Conservation (phyloP, 1,140 invertebrate genomes). For the Theocolax elegans region DNA sequence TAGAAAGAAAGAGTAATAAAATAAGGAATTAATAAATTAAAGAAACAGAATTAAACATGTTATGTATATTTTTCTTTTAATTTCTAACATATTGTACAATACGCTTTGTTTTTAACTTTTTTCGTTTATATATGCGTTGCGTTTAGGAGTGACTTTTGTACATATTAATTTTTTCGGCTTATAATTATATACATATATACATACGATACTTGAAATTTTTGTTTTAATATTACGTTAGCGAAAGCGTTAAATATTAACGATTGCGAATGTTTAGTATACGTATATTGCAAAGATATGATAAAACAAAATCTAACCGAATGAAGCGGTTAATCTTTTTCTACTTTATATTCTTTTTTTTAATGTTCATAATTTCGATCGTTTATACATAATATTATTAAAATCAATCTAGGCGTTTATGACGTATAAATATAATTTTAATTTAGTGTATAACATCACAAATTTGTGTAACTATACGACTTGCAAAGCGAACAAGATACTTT, state of each 20-base stretch:
- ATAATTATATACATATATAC: no score
- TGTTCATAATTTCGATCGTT: neutral
- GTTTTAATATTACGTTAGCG: no score
- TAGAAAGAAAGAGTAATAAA: neutral
- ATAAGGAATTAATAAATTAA: no score
- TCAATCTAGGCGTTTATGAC: slow-evolving; percentile 2
- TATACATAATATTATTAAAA: neutral
- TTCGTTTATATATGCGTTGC: neutral
- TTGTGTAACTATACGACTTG: slow-evolving; percentile 11
- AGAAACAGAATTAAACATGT: slow-evolving; percentile 8
- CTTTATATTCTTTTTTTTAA: slow-evolving; percentile 12
- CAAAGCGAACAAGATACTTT: slow-evolving; percentile 10
- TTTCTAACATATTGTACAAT: neutral
- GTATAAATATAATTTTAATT: slow-evolving; percentile 15
- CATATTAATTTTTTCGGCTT: slow-evolving; percentile 21
- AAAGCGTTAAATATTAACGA: slow-evolving; percentile 14
- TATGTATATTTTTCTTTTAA: slow-evolving; percentile 8
- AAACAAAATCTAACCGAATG: no score
- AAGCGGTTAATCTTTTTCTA: no score
- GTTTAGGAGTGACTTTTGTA: slow-evolving; percentile 17
- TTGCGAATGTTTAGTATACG: slow-evolving; percentile 19
- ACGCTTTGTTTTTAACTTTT: slow-evolving; percentile 1
- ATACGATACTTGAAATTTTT: no score
- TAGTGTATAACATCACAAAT: slow-evolving; percentile 22
- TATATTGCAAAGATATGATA: neutral